Base-by-base conservation (phyloP, 2,113 vertebrate genomes). In the Triplophysa rosa region DNA sequence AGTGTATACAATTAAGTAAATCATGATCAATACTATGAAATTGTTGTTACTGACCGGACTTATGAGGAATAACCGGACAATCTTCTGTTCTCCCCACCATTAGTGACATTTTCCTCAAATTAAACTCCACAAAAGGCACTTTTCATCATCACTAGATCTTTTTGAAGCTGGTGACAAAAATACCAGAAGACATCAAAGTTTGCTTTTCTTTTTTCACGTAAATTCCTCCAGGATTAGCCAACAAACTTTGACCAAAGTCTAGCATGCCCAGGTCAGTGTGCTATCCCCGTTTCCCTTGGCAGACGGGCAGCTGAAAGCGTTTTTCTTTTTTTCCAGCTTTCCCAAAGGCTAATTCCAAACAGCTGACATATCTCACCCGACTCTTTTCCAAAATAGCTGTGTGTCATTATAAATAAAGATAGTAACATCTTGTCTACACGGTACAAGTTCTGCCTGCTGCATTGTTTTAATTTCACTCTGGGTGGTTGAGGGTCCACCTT, bases 341-440 rank as follows among this genome's bases (percentile, higher is more conserved):
- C 86, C 89, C 89, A 85, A 87, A 89, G 87, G 77, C 69, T 86
- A 78, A 87, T 89, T 87, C 81, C 76, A 86, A 92, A 93, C 92
- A 93, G 92, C 92, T 93, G 92, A 91, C 91, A 91, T 90, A 88
- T 91, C 89, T 90, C 82, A 87, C 89, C 85, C 79, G 87, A 84
- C 87, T 88, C 80, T 75, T 86, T 66, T 91, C 90, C 76, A 92
- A 92, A 93, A 93, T 93, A 93, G 90, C 90, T 82, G 81, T 83
- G 84, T 84, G 89, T 91, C 89, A 90, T 87, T 89, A 82, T 84
- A 84, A 84, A 86, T 84, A 90, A 89, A 90, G 87, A 92, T 90
- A 92, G 88, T 80, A 79, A 80, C 81, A 70, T 68, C 79, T 62
- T 70, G 68, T 24, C 42, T 64, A 54, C 42, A 45, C 11, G 16